Base-by-base conservation (phyloP, 1,140 invertebrate genomes). In the Octopus bimaculoides region DNA sequence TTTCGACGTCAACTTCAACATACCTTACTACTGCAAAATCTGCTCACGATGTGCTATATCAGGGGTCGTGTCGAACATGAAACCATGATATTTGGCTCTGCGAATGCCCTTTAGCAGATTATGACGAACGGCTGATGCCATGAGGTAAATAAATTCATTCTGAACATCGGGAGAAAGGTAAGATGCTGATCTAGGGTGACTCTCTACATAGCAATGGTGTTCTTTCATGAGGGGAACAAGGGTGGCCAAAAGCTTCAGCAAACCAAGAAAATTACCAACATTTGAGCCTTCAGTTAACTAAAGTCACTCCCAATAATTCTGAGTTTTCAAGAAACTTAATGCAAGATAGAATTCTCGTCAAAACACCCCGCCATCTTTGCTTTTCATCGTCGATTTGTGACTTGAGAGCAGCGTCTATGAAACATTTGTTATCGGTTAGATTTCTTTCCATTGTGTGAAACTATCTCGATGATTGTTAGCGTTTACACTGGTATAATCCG, bases 101-200 rank as follows among this genome's bases (percentile, higher is more conserved):
- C n/a, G 61, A 66, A 66, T 66, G 61, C n/a, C n/a, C n/a, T n/a
- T 66, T n/a, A 66, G 61, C n/a, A 66, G n/a, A 66, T n/a, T 66
- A 9, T 66, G n/a, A n/a, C 61, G n/a, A 66, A 66, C 61, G n/a
- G 61, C n/a, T 9, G 61, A 66, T 66, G 61, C 61, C 61, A 66
- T 66, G 9, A 66, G 9, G 61, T 66, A n/a, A n/a, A 66, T 66
- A n/a, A 66, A 66, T 66, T 66, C 61, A 10, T 66, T 66, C 61
- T 66, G 61, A n/a, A 66, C 61, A 66, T n/a, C 61, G 9, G 61
- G 61, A 10, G 61, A 66, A 66, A 66, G 61, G n/a, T 66, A 66
- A 66, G 61, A 66, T n/a, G 61, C n/a, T 9, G 61, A 66, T 66
- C 61, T n/a, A 66, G 61, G 61, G n/a, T 66, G 61, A 66, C n/a